Conservation (phyloP, 2,888 invertebrate species). For the Keiferia lycopersicella region DNA sequence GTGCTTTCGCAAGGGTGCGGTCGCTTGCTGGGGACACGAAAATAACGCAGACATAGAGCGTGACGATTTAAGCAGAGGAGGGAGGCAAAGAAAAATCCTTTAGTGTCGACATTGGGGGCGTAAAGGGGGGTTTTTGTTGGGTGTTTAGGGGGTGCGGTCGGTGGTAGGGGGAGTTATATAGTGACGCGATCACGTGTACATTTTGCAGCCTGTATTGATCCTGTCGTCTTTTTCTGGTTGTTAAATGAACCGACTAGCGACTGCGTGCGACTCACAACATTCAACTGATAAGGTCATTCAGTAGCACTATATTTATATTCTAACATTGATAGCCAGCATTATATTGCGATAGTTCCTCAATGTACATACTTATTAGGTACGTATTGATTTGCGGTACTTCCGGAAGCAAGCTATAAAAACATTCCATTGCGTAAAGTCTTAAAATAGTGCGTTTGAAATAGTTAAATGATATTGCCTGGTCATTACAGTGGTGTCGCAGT, state of each 20-base stretch:
- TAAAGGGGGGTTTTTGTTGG: slow-evolving; percentile 61
- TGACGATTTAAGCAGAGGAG: slow-evolving; percentile 48
- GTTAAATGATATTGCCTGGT: slow-evolving; percentile 32
- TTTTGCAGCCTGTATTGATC: slow-evolving; percentile 80
- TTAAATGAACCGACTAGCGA: slow-evolving; percentile 49
- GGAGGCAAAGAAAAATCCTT: slow-evolving; percentile 63
- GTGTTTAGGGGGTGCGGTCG: slow-evolving; percentile 69
- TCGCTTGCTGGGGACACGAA: slow-evolving; percentile 24
- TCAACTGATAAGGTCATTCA: slow-evolving; percentile 14
- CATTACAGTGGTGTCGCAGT: slow-evolving; percentile 39
- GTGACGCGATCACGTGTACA: slow-evolving; percentile 80
- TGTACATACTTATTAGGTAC: background rate
- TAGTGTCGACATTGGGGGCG: slow-evolving; percentile 66
- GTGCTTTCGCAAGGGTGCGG: slow-evolving; percentile 7
- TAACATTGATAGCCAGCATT: background rate
- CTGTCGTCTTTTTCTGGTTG: slow-evolving; percentile 68
- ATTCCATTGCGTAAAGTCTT: slow-evolving; percentile 21
- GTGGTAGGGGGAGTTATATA: slow-evolving; percentile 76
- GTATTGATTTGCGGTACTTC: background rate
- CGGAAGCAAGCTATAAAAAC: slow-evolving; percentile 14
- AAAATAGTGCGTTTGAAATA: slow-evolving; percentile 21
- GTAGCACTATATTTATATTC: background rate
- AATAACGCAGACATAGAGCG: slow-evolving; percentile 29
- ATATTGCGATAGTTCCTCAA: background rate
- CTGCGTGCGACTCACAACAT: slow-evolving; percentile 45